Evolutionary conservation across 1,140 invertebrate species (phyloP), one percentile per base, ranked within the genome.

Genomic region (Apis cerana): DNA sequence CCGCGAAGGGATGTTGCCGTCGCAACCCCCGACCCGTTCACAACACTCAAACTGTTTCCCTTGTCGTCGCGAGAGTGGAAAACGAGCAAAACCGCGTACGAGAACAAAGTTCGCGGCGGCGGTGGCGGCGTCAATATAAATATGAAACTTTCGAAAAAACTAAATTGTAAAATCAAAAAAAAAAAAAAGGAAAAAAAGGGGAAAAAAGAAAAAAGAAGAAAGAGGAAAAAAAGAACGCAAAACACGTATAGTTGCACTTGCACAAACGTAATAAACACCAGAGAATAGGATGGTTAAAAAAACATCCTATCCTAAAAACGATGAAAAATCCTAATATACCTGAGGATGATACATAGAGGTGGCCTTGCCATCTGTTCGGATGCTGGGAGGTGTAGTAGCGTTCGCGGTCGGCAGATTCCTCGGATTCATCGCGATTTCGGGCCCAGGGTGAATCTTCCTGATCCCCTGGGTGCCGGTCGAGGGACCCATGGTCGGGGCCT

Each of bases 381-480:
- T 50, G 76, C 58, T 80, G 72, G 78, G 72, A 58, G 86, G 75
- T 58, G 85, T 85, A 65, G 70, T 85, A 48, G 77, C 61, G 75
- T 80, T 74, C 9, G 75, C 75, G 15, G 87, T 77, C 56, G 88
- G 88, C 56, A 93, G 85, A 69, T 89, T 91, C 74, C 92, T 89
- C 50, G 93, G 93, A 75, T 93, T 92, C 75, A 94, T 94, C 61
- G 92, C 90, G 58, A 94, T 91, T 84, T 93, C 92, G 64, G 92
- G 77, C 21, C 86, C 89, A 52, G 86, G 87, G 27, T 85, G 91
- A 71, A 85, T 83, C 67, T 79, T 89, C 77, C 88, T 90, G 58
- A 80, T 69, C 43, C 82, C 86, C 56, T 88, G 83, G 83, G 70
- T 81, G 56, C 23, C 87, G 1, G 75, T 84, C 54, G 79, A 56